Conservation (phyloP, 2,888 invertebrate species). For the Nomada hirtipes region DNA sequence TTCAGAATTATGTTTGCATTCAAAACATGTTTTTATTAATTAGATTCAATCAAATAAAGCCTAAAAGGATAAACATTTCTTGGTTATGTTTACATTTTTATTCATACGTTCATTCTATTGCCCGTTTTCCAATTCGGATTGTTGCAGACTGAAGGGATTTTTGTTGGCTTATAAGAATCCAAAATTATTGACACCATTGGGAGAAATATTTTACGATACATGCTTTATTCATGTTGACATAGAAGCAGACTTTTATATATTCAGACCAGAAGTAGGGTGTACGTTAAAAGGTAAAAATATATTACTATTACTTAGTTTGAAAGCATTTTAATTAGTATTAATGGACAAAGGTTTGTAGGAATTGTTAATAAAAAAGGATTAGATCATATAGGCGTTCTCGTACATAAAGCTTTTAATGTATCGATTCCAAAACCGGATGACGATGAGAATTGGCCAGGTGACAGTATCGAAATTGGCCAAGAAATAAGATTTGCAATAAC, state of each 20-base stretch:
- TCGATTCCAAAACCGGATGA: constrained; percentile 87
- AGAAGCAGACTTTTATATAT: constrained; percentile 89
- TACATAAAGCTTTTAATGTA: constrained; percentile 90
- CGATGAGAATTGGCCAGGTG: constrained; percentile 87
- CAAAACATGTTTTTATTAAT: background rate
- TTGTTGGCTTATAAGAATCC: constrained; percentile 89
- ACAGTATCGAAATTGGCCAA: constrained; percentile 86
- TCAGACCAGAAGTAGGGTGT: constrained; percentile 87
- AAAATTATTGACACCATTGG: constrained; percentile 86
- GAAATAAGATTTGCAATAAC: constrained; percentile 87
- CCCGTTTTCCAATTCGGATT: constrained; percentile 19
- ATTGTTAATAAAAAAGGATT: constrained; percentile 88
- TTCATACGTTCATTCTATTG: background rate
- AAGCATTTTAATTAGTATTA: background rate
- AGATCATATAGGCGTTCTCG: constrained; percentile 89
- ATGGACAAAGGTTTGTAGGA: constrained; percentile 79
- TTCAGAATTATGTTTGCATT: background rate
- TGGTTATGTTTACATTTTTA: constrained; percentile 35
- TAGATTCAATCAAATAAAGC: background rate
- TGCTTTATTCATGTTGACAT: constrained; percentile 88
- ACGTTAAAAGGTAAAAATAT: constrained; percentile 85
- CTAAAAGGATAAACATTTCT: background rate
- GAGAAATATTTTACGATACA: constrained; percentile 87
- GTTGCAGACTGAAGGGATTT: constrained; percentile 88
- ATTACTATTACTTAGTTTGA: background rate